Evolutionary conservation across 2,888 invertebrate genomes (phyloP).

Genomic region (Pristionchus exspectatus): DNA sequence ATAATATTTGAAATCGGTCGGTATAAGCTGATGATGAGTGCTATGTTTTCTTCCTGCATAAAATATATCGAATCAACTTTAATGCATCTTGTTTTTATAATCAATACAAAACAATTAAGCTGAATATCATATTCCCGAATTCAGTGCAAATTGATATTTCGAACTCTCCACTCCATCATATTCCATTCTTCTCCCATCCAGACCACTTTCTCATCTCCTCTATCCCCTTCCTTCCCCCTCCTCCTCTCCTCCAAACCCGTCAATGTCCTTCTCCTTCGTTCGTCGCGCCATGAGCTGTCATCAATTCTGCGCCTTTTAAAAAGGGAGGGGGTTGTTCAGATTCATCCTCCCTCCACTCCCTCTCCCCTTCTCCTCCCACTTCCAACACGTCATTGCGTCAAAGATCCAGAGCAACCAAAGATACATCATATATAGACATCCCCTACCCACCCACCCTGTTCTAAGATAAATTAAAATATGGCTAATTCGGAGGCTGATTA

Average conservation of each 20-base stretch:
- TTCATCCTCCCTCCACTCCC: not conserved
- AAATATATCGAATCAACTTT: not conserved
- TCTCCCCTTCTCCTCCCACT: not conserved
- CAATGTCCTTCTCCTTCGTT: constrained; percentile 23
- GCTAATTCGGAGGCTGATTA: not conserved
- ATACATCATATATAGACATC: not conserved
- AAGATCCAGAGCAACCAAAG: not conserved
- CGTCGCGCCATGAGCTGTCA: constrained; percentile 41
- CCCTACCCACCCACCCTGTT: constrained; percentile 54
- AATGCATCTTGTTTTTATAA: not conserved
- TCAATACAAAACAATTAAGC: not conserved
- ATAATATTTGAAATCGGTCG: not conserved
- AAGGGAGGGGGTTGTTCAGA: constrained; percentile 23
- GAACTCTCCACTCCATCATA: not conserved
- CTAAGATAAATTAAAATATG: not conserved
- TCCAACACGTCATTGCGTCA: not conserved
- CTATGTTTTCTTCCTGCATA: not conserved
- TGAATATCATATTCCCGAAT: not conserved
- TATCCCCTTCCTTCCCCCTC: not conserved
- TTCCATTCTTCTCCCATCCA: not conserved
- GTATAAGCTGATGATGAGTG: not conserved
- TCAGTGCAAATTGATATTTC: too few relatives aligned
- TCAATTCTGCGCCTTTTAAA: constrained; percentile 32
- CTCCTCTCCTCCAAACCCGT: constrained; percentile 8
- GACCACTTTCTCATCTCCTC: constrained; percentile 17